Percentiles rank a stretch among this genome's conserved stretches.
phyloP scores from a whole-genome alignment of 2,113 vertebrate genomes.

The Campylomormyrus tamandua region DNA sequence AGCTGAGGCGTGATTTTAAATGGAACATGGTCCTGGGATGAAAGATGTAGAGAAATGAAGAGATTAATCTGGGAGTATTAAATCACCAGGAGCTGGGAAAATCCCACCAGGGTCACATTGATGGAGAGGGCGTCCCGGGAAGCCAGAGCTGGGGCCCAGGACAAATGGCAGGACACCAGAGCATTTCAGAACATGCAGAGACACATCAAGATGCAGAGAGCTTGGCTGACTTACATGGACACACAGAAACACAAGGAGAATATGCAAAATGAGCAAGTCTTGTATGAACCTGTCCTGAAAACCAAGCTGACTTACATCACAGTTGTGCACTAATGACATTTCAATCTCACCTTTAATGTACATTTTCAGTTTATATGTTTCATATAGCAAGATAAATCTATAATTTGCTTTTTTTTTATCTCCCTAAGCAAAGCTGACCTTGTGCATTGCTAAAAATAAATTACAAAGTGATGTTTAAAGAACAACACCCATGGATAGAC shows the following conservation, averaged over 20 bases:
- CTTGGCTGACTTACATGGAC: not conserved
- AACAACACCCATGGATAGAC: not conserved
- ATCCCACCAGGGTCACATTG: not conserved
- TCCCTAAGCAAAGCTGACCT: not conserved
- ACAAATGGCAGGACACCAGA: not conserved
- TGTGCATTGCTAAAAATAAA: not conserved
- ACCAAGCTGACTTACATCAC: not conserved
- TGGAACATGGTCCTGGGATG: not conserved
- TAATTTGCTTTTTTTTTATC: not conserved
- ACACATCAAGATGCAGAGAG: not conserved
- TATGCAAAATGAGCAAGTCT: not conserved
- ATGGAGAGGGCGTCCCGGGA: not conserved
- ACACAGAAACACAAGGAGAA: not conserved
- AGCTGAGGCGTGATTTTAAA: not conserved
- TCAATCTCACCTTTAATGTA: not conserved
- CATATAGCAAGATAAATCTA: not conserved
- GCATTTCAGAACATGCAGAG: not conserved
- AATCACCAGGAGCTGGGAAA: not conserved
- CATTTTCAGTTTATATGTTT: not conserved
- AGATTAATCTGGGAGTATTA: not conserved
- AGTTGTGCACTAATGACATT: not conserved
- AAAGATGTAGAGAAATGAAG: not conserved
- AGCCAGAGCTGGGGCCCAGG: not conserved
- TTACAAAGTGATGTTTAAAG: constrained; percentile 6
- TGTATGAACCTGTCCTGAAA: not conserved